Evolutionary conservation across 2,797 vertebrate species (phyloP).

Genomic region (Syngnathus acus): DNA sequence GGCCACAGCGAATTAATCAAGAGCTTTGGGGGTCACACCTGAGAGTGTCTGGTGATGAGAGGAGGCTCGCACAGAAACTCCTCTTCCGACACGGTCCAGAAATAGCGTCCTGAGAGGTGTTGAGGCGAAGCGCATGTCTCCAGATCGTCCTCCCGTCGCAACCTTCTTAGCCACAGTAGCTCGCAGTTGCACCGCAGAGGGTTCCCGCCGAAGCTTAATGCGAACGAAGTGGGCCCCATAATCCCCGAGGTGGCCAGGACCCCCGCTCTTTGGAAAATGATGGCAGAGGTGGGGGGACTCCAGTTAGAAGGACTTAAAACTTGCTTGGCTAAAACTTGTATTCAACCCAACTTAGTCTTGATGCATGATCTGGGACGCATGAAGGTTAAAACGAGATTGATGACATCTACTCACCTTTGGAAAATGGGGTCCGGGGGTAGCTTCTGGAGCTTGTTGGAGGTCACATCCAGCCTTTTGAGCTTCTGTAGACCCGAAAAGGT

Average conservation of each 20-base stretch:
- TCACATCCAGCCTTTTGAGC: slow-evolving; percentile 94
- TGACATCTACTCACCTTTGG: slow-evolving; percentile 59
- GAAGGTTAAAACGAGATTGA: not conserved
- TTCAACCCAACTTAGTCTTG: not conserved
- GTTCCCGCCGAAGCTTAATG: slow-evolving; percentile 93
- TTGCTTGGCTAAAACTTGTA: not conserved
- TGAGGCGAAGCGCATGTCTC: slow-evolving; percentile 94
- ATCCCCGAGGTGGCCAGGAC: slow-evolving; percentile 91
- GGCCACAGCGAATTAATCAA: slow-evolving; percentile 32
- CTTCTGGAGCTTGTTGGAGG: slow-evolving; percentile 97
- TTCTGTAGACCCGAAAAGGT: slow-evolving; percentile 96
- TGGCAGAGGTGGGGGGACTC: slow-evolving; percentile 35
- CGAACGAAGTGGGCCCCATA: slow-evolving; percentile 84
- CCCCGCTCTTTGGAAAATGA: slow-evolving; percentile 91
- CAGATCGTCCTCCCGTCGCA: slow-evolving; percentile 88
- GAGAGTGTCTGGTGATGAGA: slow-evolving; percentile 93
- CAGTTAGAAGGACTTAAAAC: not conserved
- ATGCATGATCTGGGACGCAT: not conserved
- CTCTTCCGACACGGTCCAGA: slow-evolving; percentile 97
- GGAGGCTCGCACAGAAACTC: slow-evolving; percentile 97
- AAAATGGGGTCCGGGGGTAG: slow-evolving; percentile 95
- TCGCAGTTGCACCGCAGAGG: slow-evolving; percentile 97
- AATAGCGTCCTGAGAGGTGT: slow-evolving; percentile 89
- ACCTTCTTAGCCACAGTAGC: slow-evolving; percentile 87
- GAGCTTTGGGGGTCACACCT: slow-evolving; percentile 42